Base-by-base conservation (phyloP, 1,140 invertebrate species). In the Drosophila kohkoa region DNA sequence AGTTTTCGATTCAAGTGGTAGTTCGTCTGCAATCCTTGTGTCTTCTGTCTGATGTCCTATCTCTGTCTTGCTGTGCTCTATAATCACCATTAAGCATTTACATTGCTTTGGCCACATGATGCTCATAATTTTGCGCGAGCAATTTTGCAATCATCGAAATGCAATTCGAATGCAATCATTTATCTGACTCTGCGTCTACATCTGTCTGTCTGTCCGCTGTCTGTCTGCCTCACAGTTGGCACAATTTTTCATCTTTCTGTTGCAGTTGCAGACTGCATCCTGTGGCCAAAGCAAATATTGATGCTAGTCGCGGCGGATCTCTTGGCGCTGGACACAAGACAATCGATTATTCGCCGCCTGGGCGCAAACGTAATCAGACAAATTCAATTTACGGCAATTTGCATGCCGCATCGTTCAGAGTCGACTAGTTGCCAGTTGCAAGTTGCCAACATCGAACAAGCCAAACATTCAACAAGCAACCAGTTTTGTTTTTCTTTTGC, bases 321-420 rank as follows among this genome's bases (percentile, higher is more conserved):
- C 20, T 52, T 60, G 28, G 57, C 28, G 11, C 64, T 59, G 57
- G 63, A 55, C 20, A 55, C 74, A 58, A 83, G 79, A 89, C 83
- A 89, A 88, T 88, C 85, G 85, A 88, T 88, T 88, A 85, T 71
- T 75, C 25, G 41, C 54, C 45, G 28, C 48, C 35, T 49, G 49
- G 73, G 81, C 74, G 71, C 85, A 83, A 89, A 88, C 81, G 85
- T 89, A 88, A 90, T 88, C 85, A 90, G 81, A 88, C 85, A 88
- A 88, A 88, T 88, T 88, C 85, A 88, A 88, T 88, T 88, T 89
- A 79, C 86, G 85, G 86, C 85, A 88, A 88, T 88, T 88, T 88
- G 85, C 85, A 88, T 88, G 85, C 80, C 63, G 35, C 82, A 59
- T 46, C 59, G 43, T 48, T 55, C 48, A 13, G 43, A 25, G 10